phyloP scores from a whole-genome alignment of 2,797 vertebrate species.

The Valencia hispanica region DNA sequence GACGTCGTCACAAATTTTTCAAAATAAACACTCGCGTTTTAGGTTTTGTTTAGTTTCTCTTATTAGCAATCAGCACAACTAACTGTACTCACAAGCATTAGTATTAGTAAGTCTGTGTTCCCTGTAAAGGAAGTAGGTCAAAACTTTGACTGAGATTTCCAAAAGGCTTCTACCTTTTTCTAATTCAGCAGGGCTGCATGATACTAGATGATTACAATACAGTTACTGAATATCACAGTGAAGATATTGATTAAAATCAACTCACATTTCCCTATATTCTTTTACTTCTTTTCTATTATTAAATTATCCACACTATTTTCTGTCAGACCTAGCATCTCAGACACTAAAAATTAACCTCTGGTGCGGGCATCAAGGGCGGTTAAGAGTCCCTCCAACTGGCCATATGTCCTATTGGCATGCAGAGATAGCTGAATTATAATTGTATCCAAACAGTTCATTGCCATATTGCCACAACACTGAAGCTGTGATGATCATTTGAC shows the following conservation, averaged over 20 bases:
- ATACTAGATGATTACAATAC: too few species aligned
- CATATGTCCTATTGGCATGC: neutral
- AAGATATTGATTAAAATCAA: neutral
- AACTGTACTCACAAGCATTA: neutral
- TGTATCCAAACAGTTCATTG: neutral
- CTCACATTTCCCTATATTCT: neutral
- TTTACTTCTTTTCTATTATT: neutral
- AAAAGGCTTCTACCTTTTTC: neutral
- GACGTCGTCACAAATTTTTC: too few species aligned
- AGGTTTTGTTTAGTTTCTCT: neutral
- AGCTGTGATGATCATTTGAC: neutral
- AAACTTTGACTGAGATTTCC: neutral
- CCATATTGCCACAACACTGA: neutral
- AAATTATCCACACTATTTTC: neutral
- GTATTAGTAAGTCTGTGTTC: too few species aligned
- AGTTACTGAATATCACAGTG: too few species aligned
- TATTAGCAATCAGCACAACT: neutral
- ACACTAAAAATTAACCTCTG: neutral
- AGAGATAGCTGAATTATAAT: neutral
- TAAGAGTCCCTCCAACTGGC: neutral
- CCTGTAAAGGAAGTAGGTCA: too few species aligned
- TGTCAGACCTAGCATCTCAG: neutral
- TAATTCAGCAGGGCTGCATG: neutral
- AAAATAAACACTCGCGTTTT: neutral
- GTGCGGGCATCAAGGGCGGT: neutral